These are phyloP conservation scores for Oophaga sylvatica DNA, from an alignment of 2,797 vertebrate genomes.

Conservation along the genomic window DNA sequence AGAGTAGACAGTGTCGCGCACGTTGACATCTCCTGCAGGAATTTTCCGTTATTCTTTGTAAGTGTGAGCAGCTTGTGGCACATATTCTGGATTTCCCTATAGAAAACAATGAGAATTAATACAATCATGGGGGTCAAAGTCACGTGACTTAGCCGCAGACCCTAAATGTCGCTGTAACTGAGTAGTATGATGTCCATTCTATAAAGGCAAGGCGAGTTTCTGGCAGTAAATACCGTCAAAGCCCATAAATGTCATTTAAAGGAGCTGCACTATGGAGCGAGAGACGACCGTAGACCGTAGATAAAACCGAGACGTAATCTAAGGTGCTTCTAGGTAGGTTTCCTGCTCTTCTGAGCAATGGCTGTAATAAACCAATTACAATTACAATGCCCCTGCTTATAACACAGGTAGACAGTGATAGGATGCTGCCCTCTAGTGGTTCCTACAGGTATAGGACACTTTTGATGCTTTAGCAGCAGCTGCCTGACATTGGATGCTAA, in stretches of 20 bases:
- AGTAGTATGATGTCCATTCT: background rate
- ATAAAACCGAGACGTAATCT: background rate
- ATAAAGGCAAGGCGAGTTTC: background rate
- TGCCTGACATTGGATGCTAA: background rate
- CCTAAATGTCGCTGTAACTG: background rate
- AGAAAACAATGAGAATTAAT: no score
- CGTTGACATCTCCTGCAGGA: no score
- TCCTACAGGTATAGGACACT: background rate
- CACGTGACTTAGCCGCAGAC: background rate
- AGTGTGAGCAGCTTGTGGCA: background rate
- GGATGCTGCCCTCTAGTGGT: conserved; percentile 14
- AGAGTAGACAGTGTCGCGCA: no score
- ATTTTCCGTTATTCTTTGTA: background rate
- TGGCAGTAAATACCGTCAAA: background rate
- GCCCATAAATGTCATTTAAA: background rate
- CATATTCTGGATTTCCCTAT: background rate
- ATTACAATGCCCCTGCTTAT: background rate
- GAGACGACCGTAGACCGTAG: background rate
- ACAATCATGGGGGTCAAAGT: background rate
- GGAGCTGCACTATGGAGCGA: background rate
- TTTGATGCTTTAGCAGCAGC: background rate
- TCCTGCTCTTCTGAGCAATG: background rate
- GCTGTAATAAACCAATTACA: background rate
- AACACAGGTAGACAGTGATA: background rate
- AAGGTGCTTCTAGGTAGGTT: background rate